Evolutionary conservation across 1,140 invertebrate genomes (phyloP), one percentile per base, ranked within the genome.

Genomic region (Cardiocondyla obscurior): DNA sequence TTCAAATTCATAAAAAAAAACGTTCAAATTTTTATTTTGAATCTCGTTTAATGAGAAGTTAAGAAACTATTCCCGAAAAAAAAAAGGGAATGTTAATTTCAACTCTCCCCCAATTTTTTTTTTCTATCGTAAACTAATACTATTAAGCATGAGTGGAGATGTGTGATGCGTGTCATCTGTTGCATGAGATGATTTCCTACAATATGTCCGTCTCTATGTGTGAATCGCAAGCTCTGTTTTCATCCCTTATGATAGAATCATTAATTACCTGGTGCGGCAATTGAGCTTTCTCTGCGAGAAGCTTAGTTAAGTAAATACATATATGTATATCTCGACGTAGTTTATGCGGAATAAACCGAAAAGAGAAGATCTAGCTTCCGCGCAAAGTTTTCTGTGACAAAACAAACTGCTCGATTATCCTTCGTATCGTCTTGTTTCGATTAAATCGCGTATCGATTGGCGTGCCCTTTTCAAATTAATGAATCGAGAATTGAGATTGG

Each of bases 371-470:
- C 22, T 58, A 55, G 39, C 46, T 53, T 79, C 36, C 28, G 12
- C 14, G 33, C 19, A 39, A 12, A 5, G 7, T 46, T 76, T 72
- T 73, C 57, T 49, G 30, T 28, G 46, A 44, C 44, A 28, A 22
- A 22, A 53, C 67, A 82, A 82, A 82, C 81, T 74, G 70, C 70
- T 74, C 81, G 22, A 36, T 51, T 74, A 82, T 58, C 57, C 42
- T 76, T 62, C 39, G 19, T 42, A 76, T 82, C 69, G 70, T 62
- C 57, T 44, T 74, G 30, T 25, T 14, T 28, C 42, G 25, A 22
- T 30, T 53, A 6, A 39, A 33, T 42, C 70, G 22, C 25, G 19
- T 46, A 28, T 65, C 55, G 39, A 49, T 64, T 16, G 30, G n/a
- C 62, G 12, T 7, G 7, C n/a, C 33, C 33, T 39, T 51, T 53